Evolutionary conservation across 2,113 vertebrate species (phyloP), one percentile per base, ranked within the genome.

Genomic region (Cettia cetti): DNA sequence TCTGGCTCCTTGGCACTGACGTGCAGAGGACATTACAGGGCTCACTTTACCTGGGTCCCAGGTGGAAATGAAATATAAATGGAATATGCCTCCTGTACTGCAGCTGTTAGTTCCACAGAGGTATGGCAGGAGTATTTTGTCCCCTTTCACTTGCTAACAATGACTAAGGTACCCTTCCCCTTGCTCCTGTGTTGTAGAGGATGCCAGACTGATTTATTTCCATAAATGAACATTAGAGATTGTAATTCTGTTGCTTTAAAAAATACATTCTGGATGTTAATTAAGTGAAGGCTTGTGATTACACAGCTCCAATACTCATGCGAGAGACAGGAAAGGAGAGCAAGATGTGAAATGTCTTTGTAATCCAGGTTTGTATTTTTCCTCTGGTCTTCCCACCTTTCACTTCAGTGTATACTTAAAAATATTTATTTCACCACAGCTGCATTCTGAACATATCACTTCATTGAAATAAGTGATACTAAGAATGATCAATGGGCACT

Each of bases 201-300:
- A 39, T 71, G 42, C 77, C 77, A 57, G 39, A 19, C 35, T 94
- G 90, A 95, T 89, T 82, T 78, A 89, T 93, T 96, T 94, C 69
- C 60, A 50, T 72, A 65, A 89, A 56, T 50, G 47, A 69, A 27
- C 12, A 52, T 50, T 66, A 85, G 39, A 69, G 28, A 30, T 72
- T 52, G 40, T 45, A 79, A 72, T 84, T 77, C 15, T 66, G 21
- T 64, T 93, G 70, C 77, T 86, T 85, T 59, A 56, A 77, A 87
- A 94, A 86, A 64, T 23, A 40, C 6, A 3, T 60, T 39, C 52
- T 86, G 79, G 44, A 59, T 81, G n/a, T 57, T 60, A 56, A 50
- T n/a, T 69, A 52, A 57, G 18, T 52, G 49, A 47, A 70, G n/a
- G 5, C 4, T 50, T 59, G 21, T 6, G 30, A 54, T 70, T 52